These are phyloP conservation scores for Darevskia nairensis DNA, from an alignment of 2,797 vertebrate species.

Conservation along the genomic window DNA sequence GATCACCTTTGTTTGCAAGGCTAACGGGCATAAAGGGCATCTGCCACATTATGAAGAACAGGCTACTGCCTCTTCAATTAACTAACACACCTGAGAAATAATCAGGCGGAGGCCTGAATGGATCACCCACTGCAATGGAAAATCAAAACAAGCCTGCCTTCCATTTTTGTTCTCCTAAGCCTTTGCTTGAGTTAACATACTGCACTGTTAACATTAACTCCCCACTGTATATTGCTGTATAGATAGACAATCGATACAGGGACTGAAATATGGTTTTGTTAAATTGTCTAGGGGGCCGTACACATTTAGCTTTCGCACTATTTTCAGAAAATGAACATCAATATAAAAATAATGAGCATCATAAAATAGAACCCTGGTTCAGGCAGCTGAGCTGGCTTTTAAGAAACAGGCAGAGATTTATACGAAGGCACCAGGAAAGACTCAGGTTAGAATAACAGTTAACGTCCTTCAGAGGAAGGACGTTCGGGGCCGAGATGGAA, in stretches of 20 bases:
- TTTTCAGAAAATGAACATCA: slow-evolving; percentile 80
- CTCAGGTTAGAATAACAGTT: slow-evolving; percentile 71
- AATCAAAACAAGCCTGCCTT: background rate
- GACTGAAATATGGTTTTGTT: slow-evolving; percentile 78
- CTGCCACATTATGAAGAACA: too few relatives aligned
- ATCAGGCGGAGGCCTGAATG: background rate
- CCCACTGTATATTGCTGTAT: slow-evolving; percentile 72
- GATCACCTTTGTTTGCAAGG: too few relatives aligned
- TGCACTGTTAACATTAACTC: slow-evolving; percentile 76
- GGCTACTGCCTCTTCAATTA: background rate
- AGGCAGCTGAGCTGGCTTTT: slow-evolving; percentile 73
- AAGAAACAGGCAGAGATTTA: slow-evolving; percentile 75
- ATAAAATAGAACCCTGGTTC: slow-evolving; percentile 73
- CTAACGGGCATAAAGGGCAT: too few relatives aligned
- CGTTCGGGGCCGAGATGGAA: slow-evolving; percentile 49
- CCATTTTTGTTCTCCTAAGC: slow-evolving; percentile 57
- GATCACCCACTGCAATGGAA: background rate
- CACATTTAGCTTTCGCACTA: slow-evolving; percentile 76
- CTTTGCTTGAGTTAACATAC: slow-evolving; percentile 74
- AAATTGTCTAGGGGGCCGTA: slow-evolving; percentile 75
- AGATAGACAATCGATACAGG: slow-evolving; percentile 76
- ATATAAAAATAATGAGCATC: slow-evolving; percentile 78
- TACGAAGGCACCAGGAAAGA: slow-evolving; percentile 63
- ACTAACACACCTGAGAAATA: background rate
- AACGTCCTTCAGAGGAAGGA: slow-evolving; percentile 59